Conservation (phyloP, 2,113 vertebrate species). For the Nyctereutes procyonoides region DNA sequence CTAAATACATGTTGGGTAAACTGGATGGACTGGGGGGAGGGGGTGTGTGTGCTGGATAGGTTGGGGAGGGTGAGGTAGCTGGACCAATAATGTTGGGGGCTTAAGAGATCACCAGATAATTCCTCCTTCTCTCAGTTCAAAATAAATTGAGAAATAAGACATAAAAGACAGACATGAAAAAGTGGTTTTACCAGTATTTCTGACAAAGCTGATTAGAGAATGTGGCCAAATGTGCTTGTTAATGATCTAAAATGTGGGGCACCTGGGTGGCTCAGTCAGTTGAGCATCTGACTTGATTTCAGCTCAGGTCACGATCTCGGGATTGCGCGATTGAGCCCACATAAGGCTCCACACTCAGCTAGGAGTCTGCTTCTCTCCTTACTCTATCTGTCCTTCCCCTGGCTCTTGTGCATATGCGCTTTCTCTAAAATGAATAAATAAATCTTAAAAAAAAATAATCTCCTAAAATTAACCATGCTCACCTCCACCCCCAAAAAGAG, state of each 20-base stretch:
- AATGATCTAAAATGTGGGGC: neutral
- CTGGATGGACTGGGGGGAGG: too few species aligned
- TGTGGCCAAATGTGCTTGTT: neutral
- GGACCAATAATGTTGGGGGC: neutral
- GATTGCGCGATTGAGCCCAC: neutral
- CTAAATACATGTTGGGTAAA: neutral
- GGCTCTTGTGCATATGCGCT: neutral
- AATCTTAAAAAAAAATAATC: neutral
- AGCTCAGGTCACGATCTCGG: neutral
- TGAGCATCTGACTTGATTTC: neutral
- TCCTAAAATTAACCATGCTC: neutral
- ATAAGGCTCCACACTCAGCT: neutral
- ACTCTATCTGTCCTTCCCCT: neutral
- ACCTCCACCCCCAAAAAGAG: rapidly evolving
- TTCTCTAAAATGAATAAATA: neutral
- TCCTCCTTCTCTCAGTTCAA: neutral
- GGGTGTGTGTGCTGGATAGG: neutral
- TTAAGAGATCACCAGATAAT: neutral
- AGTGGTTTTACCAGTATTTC: neutral
- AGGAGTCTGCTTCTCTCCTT: neutral
- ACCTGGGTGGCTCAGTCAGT: neutral
- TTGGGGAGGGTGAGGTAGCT: neutral
- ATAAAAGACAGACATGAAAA: neutral
- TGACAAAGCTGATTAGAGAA: neutral
- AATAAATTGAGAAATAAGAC: neutral